Percentiles rank a stretch among this genome's conserved stretches.
Evolutionary conservation across 2,797 vertebrate genomes (phyloP).

Genomic region (Picus viridis): DNA sequence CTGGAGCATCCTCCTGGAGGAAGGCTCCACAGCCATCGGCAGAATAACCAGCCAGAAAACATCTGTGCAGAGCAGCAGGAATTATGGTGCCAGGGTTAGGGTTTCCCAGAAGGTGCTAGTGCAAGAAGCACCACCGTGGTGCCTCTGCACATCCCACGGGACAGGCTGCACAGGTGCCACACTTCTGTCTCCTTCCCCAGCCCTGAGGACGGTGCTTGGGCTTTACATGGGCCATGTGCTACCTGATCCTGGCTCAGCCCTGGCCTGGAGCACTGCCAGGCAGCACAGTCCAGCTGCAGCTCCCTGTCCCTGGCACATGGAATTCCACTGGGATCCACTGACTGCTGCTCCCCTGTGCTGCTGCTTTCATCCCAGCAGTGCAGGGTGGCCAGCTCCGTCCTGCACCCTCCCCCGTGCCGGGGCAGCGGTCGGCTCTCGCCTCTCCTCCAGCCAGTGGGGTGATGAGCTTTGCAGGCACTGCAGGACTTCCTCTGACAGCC

Average conservation of each 20-base stretch:
- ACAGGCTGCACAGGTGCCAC: rapidly evolving
- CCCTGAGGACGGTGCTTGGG: background rate
- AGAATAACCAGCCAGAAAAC: background rate
- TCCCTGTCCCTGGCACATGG: background rate
- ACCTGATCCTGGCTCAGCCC: background rate
- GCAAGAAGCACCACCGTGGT: rapidly evolving
- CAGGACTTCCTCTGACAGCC: background rate
- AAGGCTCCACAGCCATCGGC: background rate
- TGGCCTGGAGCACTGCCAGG: background rate
- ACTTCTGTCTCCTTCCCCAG: rapidly evolving
- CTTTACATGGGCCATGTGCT: rapidly evolving
- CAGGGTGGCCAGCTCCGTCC: background rate
- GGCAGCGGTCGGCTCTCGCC: rapidly evolving
- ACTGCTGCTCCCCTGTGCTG: rapidly evolving
- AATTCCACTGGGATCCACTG: background rate
- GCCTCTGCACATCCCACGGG: background rate
- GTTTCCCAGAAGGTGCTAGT: background rate
- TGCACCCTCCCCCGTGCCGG: rapidly evolving
- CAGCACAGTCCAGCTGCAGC: background rate
- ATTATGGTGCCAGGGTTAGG: background rate
- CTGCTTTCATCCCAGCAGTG: background rate
- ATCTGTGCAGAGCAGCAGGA: background rate
- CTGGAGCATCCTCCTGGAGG: background rate
- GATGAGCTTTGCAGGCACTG: background rate
- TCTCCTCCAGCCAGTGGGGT: rapidly evolving